Evolutionary conservation across 2,797 vertebrate genomes (phyloP), one percentile per base, ranked within the genome.

Genomic region (Aldrovandia affinis): DNA sequence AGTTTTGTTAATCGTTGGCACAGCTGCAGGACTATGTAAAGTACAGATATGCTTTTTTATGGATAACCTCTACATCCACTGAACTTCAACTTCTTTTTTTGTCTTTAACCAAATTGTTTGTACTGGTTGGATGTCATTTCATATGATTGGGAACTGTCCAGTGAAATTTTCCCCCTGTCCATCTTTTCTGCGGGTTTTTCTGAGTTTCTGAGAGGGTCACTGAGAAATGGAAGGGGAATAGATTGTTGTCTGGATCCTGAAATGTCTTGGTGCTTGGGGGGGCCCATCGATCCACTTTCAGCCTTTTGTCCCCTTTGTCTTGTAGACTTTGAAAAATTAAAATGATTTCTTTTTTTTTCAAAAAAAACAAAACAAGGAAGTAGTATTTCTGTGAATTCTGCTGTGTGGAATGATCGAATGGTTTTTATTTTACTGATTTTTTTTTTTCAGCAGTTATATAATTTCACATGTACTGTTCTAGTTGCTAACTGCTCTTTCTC

Each of bases 11-110:
- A 86, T 85, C 88, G 84, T 86, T 91, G 88, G 88, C 92, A 88
- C 89, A 89, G 87, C 88, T 92, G 87, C 87, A 42, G 78, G 78
- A 54, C 89, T 91, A 87, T 90, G 90, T 92, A 88, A 92, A 91
- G 90, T 90, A 93, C 93, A 93, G 87, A 83, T 61, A 47, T 80
- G 61, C 63, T 61, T 85, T 90, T 91, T 89, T 88, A 88, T 83
- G 33, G 47, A 63, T 80, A 85, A 89, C 88, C 82, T 83, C 61
- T 47, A 65, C 39, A 80, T 83, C 52, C 63, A 59, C 30, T 73
- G 36, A 63, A 39, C 1, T 25, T 20, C 52, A 9, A 9, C 52
- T 59, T 55, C 54, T 52, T 47, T 55, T 42, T 80, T n/a, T 44
- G 15, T 61, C 18, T 81, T 81, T 81, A 79, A 65, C 83, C 75